Evolutionary conservation across 2,888 invertebrate genomes (phyloP).

Genomic region (Choreutis nemorana): DNA sequence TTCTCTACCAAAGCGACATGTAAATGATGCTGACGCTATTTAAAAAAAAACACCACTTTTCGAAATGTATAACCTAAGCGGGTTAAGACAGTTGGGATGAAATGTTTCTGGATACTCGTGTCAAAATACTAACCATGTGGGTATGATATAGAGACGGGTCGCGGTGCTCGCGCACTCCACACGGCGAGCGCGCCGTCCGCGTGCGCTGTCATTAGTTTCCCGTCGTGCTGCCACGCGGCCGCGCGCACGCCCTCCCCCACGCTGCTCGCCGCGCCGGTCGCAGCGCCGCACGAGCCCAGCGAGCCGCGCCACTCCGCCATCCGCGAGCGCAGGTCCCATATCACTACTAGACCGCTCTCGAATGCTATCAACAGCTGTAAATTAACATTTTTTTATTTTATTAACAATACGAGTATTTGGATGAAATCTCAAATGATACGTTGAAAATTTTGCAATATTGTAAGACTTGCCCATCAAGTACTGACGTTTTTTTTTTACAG

Average conservation of each 20-base stretch:
- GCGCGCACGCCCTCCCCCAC: conserved; percentile 84
- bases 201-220: conserved; percentile 96
- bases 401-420: background rate
- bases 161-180: conserved; percentile 84
- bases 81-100: too few species aligned
- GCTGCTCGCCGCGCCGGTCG: conserved; percentile 80
- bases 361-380: conserved; percentile 92
- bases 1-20: too few species aligned
- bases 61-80: too few species aligned
- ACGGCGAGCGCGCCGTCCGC: conserved; percentile 95
- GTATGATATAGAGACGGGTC: conserved; percentile 83
- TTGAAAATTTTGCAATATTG: too few species aligned
- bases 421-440: too few species aligned
- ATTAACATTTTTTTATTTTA: background rate
- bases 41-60: too few species aligned
- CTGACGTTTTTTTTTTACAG: too few species aligned
- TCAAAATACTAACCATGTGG: conserved; percentile 94
- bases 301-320: conserved; percentile 86
- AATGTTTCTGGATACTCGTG: too few species aligned
- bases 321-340: conserved; percentile 94
- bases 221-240: conserved; percentile 97
- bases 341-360: conserved; percentile 91
- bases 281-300: too few species aligned
- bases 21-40: too few species aligned
- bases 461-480: too few species aligned